phyloP scores from a whole-genome alignment of 2,113 vertebrate species.

The Globicephala melas region DNA sequence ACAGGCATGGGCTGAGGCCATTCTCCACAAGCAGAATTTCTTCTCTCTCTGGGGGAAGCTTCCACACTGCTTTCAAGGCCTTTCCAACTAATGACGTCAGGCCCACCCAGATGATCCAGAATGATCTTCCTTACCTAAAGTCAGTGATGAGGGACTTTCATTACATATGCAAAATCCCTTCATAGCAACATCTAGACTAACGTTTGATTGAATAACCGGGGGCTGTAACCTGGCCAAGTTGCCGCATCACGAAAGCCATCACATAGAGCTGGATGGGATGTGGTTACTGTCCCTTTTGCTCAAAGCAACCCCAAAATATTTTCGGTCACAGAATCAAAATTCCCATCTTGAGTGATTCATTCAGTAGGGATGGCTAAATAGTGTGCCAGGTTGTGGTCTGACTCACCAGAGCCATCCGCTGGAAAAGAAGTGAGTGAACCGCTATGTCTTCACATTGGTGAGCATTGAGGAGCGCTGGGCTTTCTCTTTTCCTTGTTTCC shows the following conservation, averaged over 20 bases:
- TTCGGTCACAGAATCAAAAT: not conserved
- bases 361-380: not conserved
- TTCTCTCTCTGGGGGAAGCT: not conserved
- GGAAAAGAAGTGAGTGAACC: not conserved
- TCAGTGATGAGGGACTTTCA: not conserved
- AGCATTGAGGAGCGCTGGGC: not conserved
- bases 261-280: not conserved
- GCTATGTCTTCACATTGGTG: not conserved
- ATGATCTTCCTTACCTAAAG: not conserved
- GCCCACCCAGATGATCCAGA: not conserved
- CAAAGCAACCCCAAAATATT: conserved; percentile 26
- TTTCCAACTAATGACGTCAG: not conserved
- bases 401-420: not conserved
- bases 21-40: not conserved
- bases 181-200: not conserved
- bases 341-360: not conserved
- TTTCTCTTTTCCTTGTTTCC: not conserved
- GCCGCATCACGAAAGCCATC: not conserved
- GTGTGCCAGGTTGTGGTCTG: not conserved
- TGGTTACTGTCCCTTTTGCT: not conserved
- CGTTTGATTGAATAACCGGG: not conserved
- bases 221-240: not conserved
- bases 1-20: not conserved
- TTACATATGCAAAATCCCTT: not conserved
- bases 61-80: not conserved